Evolutionary conservation across 2,113 vertebrate genomes (phyloP), one percentile per base, ranked within the genome.

Genomic region (Speoplatyrhinus poulsoni): DNA sequence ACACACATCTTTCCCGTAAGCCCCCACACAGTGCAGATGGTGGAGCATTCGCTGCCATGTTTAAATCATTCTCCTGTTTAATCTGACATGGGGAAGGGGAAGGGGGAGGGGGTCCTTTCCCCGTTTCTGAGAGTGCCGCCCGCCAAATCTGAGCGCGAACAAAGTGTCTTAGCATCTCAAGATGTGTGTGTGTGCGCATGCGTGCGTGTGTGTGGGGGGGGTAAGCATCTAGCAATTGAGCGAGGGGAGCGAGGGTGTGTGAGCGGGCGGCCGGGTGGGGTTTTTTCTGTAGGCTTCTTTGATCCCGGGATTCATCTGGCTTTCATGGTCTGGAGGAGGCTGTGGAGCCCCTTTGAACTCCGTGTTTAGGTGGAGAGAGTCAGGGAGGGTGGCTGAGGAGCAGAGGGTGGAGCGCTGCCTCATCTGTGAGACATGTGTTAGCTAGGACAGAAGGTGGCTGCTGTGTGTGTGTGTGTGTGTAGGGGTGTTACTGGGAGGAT

Each of bases 261-360:
- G 82, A 74, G 79, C 69, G 76, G 76, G 83, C 60, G 75, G 55
- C 46, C 73, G 32, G 80, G 67, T 55, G 50, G 58, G 13, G 12
- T 19, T 19, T 19, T 19, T 19, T 19, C 57, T 19, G 6, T 46
- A 26, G 13, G 19, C 52, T 59, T 87, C 91, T 93, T 93, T 92
- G 92, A 93, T 92, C 90, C 88, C 83, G 68, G 86, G 88, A 88
- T 89, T 91, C 90, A 91, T 92, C 92, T 92, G 90, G 91, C 91
- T 92, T 92, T 92, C 91, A 92, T 92, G 91, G 88, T 92, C 91
- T 89, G 85, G 84, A 92, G 90, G 90, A 92, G 92, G 91, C 86
- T 83, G 85, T 86, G 86, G 76, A 90, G 88, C 88, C 90, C 26
- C 89, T 93, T 91, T 93, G 90, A 92, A 93, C 90, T 90, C 69